Evolutionary conservation across 1,140 invertebrate genomes (phyloP), one percentile per base, ranked within the genome.

Genomic region (Neodiprion pinetum): DNA sequence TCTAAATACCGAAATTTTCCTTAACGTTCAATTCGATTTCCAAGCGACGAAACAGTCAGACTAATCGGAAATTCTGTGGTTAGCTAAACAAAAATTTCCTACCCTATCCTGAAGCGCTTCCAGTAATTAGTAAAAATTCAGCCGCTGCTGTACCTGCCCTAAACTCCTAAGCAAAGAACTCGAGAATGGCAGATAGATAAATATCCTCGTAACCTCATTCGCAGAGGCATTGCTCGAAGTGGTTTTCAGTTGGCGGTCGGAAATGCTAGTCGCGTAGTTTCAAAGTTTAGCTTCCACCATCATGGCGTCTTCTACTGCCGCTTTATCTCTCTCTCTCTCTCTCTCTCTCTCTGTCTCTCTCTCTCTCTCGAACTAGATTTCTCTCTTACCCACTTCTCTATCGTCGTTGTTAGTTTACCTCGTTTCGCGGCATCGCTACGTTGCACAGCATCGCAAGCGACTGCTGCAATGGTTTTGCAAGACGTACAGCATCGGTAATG

Each of bases 181-280:
- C 11, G 11, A 61, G 53, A 61, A 61, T 61, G n/a, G 53, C 53
- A 17, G 53, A 17, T 61, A 61, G 53, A 61, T 61, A 61, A 61
- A 61, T 61, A 61, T 61, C 53, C 53, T 17, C 3, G 53, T 17
- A 61, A 12, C n/a, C 53, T 17, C 28, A 40, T 40, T 40, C 28
- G 28, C 28, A 40, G 28, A 5, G 28, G 28, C 53, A 17, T 61
- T 12, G 53, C n/a, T 61, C 7, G 53, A 17, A 61, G 53, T 17
- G 53, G 53, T 61, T 17, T 17, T 12, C 11, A 61, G 53, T 61
- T 61, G 66, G 49, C 66, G 70, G 72, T 79, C 77, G 72, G 70
- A 68, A 76, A 74, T 76, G 79, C 76, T 72, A 67, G 74, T 79
- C 73, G 71, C 72, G 78, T 78, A 80, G 73, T 80, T 80, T 73